These are phyloP conservation scores for Tholera decimalis DNA, from an alignment of 2,888 invertebrate species.

Conservation along the genomic window DNA sequence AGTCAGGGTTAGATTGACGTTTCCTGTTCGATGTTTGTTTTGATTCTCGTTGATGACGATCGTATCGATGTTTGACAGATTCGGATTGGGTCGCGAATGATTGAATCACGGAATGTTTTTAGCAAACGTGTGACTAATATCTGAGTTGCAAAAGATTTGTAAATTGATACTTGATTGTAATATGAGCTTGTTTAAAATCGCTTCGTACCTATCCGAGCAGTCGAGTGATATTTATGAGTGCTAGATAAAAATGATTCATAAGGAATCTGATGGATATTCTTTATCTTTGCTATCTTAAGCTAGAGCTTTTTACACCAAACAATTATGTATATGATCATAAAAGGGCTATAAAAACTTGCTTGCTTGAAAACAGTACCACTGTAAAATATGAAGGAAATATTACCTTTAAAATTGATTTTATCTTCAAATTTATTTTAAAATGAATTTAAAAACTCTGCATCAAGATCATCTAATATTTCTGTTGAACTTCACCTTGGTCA, in stretches of 20 bases:
- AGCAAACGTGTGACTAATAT: slow-evolving; percentile 38
- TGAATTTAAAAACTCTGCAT: no score
- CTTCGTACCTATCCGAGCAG: slow-evolving; percentile 25
- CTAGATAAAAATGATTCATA: slow-evolving; percentile 48
- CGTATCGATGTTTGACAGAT: slow-evolving; percentile 62
- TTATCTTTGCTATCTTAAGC: slow-evolving; percentile 39
- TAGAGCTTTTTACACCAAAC: slow-evolving; percentile 36
- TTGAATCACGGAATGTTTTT: slow-evolving; percentile 53
- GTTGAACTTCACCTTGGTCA: slow-evolving; percentile 60
- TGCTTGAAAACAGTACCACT: slow-evolving; percentile 9
- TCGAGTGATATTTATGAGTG: slow-evolving; percentile 44
- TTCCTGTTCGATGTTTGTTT: slow-evolving; percentile 68
- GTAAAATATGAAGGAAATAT: neutral
- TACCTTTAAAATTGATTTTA: no score
- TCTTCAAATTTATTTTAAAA: no score
- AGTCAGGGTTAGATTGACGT: slow-evolving; percentile 70
- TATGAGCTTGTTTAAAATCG: neutral
- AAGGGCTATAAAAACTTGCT: neutral
- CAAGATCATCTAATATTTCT: slow-evolving; percentile 8
- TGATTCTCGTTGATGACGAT: slow-evolving; percentile 62
- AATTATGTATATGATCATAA: slow-evolving; percentile 29
- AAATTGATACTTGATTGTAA: slow-evolving; percentile 7
- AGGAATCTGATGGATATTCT: slow-evolving; percentile 22
- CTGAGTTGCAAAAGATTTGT: slow-evolving; percentile 23
- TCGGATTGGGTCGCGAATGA: slow-evolving; percentile 36